Percentiles rank a stretch among this genome's conserved stretches.
phyloP scores from a whole-genome alignment of 2,797 vertebrate species.

The Anguilla anguilla region DNA sequence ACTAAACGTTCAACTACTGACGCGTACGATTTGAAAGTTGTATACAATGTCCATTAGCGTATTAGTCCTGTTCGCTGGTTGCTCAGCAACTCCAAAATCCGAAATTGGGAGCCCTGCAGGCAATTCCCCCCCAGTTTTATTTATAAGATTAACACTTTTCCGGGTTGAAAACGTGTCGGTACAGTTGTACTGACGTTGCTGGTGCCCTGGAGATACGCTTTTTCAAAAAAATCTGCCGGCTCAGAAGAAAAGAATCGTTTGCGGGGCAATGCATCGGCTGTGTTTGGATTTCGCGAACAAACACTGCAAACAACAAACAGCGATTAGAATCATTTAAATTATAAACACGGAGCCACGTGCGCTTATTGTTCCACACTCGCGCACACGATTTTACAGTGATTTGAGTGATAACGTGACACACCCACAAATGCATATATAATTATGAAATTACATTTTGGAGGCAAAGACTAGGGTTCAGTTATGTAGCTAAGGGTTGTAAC shows the following conservation, averaged over 20 bases:
- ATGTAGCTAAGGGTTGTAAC: background rate
- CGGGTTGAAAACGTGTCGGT: background rate
- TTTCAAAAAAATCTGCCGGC: background rate
- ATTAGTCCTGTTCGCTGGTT: background rate
- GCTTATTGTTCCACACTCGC: background rate
- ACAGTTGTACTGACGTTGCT: background rate
- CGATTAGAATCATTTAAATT: background rate
- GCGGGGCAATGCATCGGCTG: background rate
- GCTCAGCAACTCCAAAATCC: background rate
- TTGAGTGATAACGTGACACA: background rate
- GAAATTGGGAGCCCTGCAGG: background rate
- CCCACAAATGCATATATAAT: background rate
- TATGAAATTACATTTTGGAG: background rate
- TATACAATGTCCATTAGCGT: background rate
- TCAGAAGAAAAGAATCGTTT: background rate
- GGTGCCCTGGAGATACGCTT: background rate
- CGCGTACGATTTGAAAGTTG: background rate
- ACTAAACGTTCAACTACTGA: background rate
- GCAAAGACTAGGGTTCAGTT: background rate
- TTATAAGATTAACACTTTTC: background rate
- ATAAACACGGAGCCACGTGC: background rate
- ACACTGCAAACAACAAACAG: background rate
- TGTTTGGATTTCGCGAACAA: background rate
- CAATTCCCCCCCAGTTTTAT: background rate
- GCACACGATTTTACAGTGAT: background rate